These are phyloP conservation scores for Caenorhabditis becei DNA, from an alignment of 2,888 invertebrate species.

Conservation along the genomic window DNA sequence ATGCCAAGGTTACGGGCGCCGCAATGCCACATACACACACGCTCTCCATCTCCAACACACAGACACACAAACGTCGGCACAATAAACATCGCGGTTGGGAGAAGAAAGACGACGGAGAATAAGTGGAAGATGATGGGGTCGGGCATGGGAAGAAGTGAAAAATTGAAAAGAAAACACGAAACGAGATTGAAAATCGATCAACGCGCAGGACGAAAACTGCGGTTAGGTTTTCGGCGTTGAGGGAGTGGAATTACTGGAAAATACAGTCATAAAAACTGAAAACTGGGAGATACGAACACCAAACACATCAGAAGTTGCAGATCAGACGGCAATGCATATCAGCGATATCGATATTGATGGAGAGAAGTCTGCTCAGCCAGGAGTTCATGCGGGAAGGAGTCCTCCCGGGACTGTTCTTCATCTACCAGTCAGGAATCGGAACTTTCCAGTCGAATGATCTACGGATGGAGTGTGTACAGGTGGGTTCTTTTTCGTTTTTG, in stretches of 20 bases:
- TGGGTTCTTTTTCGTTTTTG: slow-evolving; percentile 10
- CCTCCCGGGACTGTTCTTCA: slow-evolving; percentile 49
- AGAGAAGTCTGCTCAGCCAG: slow-evolving; percentile 85
- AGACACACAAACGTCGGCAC: slow-evolving; percentile 31
- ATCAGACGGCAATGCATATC: slow-evolving; percentile 86
- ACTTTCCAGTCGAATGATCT: slow-evolving; percentile 47
- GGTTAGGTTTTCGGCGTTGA: too few species aligned
- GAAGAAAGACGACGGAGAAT: slow-evolving; percentile 14
- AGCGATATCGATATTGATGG: slow-evolving; percentile 86
- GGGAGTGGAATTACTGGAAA: too few species aligned
- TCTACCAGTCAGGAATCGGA: slow-evolving; percentile 48
- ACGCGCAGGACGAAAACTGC: background rate
- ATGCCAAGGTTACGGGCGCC: slow-evolving; percentile 62
- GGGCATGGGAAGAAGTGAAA: slow-evolving; percentile 25
- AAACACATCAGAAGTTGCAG: slow-evolving; percentile 82
- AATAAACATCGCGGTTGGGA: slow-evolving; percentile 45
- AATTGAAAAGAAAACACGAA: background rate
- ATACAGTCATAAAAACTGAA: too few species aligned
- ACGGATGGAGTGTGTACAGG: slow-evolving; percentile 58
- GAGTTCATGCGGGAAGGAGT: slow-evolving; percentile 62
- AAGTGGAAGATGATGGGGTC: slow-evolving; percentile 30
- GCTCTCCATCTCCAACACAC: slow-evolving; percentile 6
- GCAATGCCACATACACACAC: slow-evolving; percentile 28
- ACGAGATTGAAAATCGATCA: slow-evolving; percentile 12
- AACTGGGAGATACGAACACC: too few species aligned